Conservation (phyloP, 1,140 invertebrate species). For the Schlechtendalia chinensis region DNA sequence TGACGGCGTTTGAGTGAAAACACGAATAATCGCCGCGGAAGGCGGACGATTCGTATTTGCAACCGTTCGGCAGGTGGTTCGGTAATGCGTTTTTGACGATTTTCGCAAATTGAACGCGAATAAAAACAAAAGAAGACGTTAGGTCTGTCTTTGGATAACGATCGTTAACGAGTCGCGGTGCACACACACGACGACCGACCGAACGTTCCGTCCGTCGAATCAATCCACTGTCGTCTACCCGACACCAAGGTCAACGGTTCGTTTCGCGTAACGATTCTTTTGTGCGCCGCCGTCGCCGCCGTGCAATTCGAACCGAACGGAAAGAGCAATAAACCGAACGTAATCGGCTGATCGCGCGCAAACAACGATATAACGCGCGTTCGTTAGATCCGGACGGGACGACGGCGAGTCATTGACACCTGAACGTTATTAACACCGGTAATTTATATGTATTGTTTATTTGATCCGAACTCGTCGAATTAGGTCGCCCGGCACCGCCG, state of each 20-base stretch:
- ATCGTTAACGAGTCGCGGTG: neutral
- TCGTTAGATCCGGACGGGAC: neutral
- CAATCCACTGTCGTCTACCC: too few species aligned
- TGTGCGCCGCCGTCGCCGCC: neutral
- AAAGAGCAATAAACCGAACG: too few species aligned
- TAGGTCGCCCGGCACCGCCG: too few species aligned
- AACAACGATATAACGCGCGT: constrained; percentile 2
- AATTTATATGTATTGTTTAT: neutral
- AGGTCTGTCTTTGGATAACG: neutral
- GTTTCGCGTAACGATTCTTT: neutral
- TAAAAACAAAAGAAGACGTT: neutral
- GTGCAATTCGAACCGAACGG: too few species aligned
- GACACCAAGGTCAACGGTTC: constrained; percentile 7
- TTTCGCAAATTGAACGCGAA: neutral
- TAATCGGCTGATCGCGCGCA: constrained; percentile 15
- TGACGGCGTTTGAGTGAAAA: too few species aligned
- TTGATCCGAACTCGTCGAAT: constrained; percentile 14
- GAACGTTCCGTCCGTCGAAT: too few species aligned
- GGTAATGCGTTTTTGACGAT: neutral
- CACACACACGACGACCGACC: too few species aligned
- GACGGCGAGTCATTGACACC: neutral
- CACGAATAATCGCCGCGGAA: too few species aligned
- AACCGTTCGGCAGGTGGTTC: too few species aligned
- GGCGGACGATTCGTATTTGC: too few species aligned
- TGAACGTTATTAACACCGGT: neutral